Evolutionary conservation across 2,797 vertebrate genomes (phyloP).

Genomic region (Myotis planiceps): DNA sequence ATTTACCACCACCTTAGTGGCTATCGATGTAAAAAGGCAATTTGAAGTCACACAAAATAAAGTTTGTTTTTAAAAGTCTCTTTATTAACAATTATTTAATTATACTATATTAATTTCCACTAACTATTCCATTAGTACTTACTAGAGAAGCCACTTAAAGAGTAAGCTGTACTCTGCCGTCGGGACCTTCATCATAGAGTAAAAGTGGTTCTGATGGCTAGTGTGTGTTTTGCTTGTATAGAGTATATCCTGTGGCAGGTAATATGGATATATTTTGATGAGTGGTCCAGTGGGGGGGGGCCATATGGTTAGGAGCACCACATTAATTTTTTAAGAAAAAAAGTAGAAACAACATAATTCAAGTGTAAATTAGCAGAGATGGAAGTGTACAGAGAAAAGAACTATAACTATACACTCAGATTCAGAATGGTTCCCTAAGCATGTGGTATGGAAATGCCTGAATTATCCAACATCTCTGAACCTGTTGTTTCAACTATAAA

Average conservation of each 20-base stretch:
- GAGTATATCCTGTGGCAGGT: background rate
- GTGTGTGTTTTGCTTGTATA: background rate
- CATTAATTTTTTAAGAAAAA: background rate
- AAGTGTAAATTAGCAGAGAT: background rate
- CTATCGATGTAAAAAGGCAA: background rate
- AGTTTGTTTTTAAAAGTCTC: background rate
- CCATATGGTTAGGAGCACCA: background rate
- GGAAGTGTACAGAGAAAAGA: background rate
- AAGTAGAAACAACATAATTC: background rate
- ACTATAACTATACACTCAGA: background rate
- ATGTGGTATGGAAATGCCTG: background rate
- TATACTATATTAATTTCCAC: background rate
- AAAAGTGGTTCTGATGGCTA: background rate
- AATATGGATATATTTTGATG: background rate
- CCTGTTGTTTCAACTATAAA: background rate
- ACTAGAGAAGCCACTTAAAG: background rate
- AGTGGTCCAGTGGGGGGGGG: background rate
- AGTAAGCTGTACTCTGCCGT: background rate
- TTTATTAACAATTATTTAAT: background rate
- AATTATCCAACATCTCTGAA: background rate
- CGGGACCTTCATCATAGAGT: background rate
- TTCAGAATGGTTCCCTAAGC: background rate
- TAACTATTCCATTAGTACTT: background rate
- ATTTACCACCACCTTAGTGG: background rate
- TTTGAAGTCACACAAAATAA: background rate